Evolutionary conservation across 2,113 vertebrate genomes (phyloP).

Genomic region (Chamaetylas fuelleborni): DNA sequence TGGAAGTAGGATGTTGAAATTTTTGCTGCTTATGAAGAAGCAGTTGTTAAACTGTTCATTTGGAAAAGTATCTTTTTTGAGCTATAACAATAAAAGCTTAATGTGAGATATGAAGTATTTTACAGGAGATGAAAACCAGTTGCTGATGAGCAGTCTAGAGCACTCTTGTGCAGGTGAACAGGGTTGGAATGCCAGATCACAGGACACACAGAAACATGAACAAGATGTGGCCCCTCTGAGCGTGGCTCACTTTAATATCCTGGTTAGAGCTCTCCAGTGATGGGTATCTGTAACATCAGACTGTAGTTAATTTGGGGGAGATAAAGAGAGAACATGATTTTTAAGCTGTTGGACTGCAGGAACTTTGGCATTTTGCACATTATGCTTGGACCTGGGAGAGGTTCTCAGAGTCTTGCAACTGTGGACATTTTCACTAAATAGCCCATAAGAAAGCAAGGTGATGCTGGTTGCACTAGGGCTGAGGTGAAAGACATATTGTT

Average conservation of each 20-base stretch:
- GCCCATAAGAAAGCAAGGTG: neutral
- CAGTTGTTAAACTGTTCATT: neutral
- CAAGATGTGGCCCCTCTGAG: neutral
- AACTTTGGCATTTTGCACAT: neutral
- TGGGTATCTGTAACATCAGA: neutral
- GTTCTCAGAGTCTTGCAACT: neutral
- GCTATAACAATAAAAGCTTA: neutral
- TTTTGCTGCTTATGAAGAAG: neutral
- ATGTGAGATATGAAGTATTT: neutral
- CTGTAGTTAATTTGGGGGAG: neutral
- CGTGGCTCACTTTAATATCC: neutral
- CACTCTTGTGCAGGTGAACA: neutral
- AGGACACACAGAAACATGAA: neutral
- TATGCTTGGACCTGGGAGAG: neutral
- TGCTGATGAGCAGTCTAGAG: neutral
- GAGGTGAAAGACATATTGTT: neutral
- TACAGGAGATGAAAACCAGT: neutral
- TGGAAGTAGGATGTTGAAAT: neutral
- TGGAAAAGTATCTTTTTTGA: neutral
- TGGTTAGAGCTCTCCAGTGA: neutral
- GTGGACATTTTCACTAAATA: neutral
- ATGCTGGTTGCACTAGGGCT: neutral
- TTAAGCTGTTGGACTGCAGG: neutral
- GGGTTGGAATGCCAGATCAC: neutral
- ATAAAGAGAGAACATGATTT: neutral